These are phyloP conservation scores for Callaeas wilsoni DNA, from an alignment of 2,113 vertebrate genomes.

Conservation along the genomic window DNA sequence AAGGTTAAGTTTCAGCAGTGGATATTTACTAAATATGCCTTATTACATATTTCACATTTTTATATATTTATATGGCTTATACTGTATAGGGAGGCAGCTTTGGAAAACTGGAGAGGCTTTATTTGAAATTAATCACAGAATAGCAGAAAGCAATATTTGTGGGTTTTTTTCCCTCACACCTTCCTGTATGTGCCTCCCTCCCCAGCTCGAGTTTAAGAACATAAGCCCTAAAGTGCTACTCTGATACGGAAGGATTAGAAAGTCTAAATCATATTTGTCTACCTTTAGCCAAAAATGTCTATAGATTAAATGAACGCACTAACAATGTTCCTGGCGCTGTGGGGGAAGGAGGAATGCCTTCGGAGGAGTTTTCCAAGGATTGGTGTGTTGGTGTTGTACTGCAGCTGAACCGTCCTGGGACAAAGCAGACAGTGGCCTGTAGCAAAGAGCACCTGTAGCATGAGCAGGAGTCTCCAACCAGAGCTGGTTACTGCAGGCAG, in stretches of 20 bases:
- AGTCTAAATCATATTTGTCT: not conserved
- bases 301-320: not conserved
- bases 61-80: not conserved
- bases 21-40: not conserved
- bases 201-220: not conserved
- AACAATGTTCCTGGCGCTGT: not conserved
- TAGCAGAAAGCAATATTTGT: not conserved
- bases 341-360: not conserved
- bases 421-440: fast-evolving
- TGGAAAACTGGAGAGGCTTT: not conserved
- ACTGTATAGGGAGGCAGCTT: not conserved
- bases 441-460: fast-evolving
- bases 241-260: not conserved
- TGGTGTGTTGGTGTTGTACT: not conserved
- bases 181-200: not conserved
- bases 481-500: not conserved
- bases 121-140: not conserved
- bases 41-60: not conserved
- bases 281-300: not conserved
- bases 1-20: not conserved
- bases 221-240: not conserved
- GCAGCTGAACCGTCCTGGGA: not conserved
- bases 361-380: not conserved
- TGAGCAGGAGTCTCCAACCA: not conserved
- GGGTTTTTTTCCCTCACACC: fast-evolving